Conservation (phyloP, 2,888 invertebrate species). For the Ophioninae sp. region DNA sequence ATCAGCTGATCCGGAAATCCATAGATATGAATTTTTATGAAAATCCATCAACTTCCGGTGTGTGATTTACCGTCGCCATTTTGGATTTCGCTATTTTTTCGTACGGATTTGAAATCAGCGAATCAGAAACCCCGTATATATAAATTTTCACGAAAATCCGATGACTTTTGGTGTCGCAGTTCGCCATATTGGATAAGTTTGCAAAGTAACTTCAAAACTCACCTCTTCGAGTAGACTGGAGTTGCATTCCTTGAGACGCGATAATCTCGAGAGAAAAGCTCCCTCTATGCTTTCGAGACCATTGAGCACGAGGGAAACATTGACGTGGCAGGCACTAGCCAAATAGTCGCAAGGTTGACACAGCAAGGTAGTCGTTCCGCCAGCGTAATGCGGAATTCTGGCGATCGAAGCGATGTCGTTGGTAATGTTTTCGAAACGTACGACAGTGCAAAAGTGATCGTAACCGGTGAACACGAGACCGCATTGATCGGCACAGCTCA, state of each 20-base stretch:
- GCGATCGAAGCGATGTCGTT: conserved; percentile 32
- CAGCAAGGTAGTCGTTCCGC: conserved; percentile 63
- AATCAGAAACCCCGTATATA: not conserved
- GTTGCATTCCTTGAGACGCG: conserved; percentile 70
- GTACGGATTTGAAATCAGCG: not conserved
- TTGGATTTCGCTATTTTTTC: not conserved
- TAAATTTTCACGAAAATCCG: not conserved
- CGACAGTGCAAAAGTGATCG: conserved; percentile 70
- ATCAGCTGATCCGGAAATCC: not conserved
- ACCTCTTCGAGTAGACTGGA: conserved; percentile 64
- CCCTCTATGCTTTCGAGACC: conserved; percentile 73
- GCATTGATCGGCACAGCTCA: conserved; percentile 68
- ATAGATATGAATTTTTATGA: not conserved
- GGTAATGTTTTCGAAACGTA: conserved; percentile 29
- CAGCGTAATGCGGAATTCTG: not conserved
- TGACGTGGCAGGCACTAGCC: conserved; percentile 68
- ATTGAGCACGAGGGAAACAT: conserved; percentile 72
- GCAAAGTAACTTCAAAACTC: conserved; percentile 26
- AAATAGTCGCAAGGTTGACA: conserved; percentile 71
- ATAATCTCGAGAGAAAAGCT: conserved; percentile 71
- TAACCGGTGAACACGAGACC: conserved; percentile 63
- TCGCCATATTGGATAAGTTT: not conserved
- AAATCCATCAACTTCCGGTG: not conserved
- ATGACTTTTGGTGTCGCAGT: not conserved
- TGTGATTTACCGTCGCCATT: not conserved